These are phyloP conservation scores for Rhineura floridana DNA, from an alignment of 2,113 vertebrate species.

Conservation along the genomic window DNA sequence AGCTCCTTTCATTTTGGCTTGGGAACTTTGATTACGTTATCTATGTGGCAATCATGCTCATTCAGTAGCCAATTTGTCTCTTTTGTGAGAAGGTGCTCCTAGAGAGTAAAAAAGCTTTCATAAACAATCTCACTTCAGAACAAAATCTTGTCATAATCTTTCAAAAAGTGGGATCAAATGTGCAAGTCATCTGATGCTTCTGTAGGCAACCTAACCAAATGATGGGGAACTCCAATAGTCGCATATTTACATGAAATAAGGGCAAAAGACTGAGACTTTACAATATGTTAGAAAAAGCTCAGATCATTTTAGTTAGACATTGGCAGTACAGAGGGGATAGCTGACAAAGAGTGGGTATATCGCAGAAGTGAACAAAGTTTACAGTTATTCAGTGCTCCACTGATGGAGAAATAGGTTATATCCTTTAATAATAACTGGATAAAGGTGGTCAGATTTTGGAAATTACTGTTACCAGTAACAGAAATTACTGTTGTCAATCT, in stretches of 20 bases:
- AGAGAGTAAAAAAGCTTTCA: neutral
- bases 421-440: constrained; percentile 11
- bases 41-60: neutral
- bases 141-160: neutral
- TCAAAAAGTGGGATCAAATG: constrained; percentile 6
- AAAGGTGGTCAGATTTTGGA: neutral
- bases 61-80: neutral
- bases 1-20: neutral
- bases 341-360: neutral
- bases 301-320: neutral
- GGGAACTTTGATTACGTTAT: neutral
- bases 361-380: neutral
- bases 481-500: neutral
- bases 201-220: neutral
- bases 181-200: neutral
- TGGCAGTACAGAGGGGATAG: neutral
- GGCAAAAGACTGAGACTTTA: neutral
- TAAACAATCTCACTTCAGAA: constrained; percentile 5
- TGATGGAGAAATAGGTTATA: neutral
- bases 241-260: neutral
- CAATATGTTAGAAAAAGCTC: neutral
- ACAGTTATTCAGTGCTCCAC: neutral
- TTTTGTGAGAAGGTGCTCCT: neutral
- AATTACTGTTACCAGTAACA: neutral
- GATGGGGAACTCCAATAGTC: neutral